Evolutionary conservation across 2,888 invertebrate species (phyloP).

Genomic region (Leptura quadrifasciata): DNA sequence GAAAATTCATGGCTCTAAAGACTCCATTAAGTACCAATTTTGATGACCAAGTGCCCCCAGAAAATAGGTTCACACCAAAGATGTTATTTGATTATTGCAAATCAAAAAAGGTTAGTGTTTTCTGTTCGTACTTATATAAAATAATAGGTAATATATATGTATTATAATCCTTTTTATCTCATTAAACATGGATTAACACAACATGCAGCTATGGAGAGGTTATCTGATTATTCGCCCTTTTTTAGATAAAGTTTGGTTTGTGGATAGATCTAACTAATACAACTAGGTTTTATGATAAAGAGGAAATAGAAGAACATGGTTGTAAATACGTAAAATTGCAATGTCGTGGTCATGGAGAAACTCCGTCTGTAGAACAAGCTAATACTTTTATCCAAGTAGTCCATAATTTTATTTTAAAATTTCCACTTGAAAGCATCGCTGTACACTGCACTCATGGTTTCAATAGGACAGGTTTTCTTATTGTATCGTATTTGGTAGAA

Average conservation of each 20-base stretch:
- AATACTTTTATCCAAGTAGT: constrained; percentile 88
- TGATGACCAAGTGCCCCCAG: constrained; percentile 89
- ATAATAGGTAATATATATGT: not conserved
- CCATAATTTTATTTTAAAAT: constrained; percentile 84
- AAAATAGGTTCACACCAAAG: constrained; percentile 88
- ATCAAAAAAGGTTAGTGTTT: constrained; percentile 80
- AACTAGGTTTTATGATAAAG: constrained; percentile 90
- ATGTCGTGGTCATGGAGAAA: constrained; percentile 94
- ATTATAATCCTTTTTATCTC: not conserved
- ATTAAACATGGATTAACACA: not conserved
- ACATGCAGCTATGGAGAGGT: not conserved
- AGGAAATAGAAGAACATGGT: constrained; percentile 84
- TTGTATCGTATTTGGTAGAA: constrained; percentile 93
- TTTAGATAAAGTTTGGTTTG: constrained; percentile 89
- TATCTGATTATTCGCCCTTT: too few relatives aligned
- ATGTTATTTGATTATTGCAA: constrained; percentile 91
- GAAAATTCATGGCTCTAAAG: constrained; percentile 95
- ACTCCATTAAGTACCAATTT: constrained; percentile 91
- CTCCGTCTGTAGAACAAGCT: constrained; percentile 91
- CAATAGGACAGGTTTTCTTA: constrained; percentile 97
- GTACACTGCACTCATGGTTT: constrained; percentile 99
- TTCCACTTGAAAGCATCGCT: constrained; percentile 87
- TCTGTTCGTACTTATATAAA: too few relatives aligned
- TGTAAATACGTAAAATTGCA: constrained; percentile 92
- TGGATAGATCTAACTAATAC: constrained; percentile 99